Conservation (phyloP, 2,113 vertebrate species). For the Cricetomys ansorgei region DNA sequence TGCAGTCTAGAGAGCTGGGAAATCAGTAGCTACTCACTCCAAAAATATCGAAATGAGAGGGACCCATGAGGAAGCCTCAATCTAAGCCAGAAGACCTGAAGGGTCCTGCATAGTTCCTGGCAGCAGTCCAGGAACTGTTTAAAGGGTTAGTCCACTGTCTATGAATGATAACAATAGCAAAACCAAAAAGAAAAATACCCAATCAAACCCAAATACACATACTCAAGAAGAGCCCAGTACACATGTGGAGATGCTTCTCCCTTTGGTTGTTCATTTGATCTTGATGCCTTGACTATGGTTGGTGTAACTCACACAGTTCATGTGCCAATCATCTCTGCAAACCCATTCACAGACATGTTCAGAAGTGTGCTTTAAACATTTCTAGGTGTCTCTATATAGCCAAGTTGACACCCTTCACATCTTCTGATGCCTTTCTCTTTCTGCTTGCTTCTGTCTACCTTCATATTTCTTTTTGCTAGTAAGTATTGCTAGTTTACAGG, state of each 20-base stretch:
- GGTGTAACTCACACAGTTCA: not conserved
- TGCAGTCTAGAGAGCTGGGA: not conserved
- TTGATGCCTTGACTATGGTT: not conserved
- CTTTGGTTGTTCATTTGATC: not conserved
- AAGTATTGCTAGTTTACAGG: not conserved
- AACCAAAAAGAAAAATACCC: not conserved
- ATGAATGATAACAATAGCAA: not conserved
- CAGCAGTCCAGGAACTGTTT: not conserved
- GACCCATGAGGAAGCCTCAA: too few species aligned
- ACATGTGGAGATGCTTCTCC: not conserved
- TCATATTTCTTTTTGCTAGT: not conserved
- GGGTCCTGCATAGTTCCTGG: not conserved
- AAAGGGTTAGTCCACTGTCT: not conserved
- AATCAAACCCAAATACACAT: too few species aligned
- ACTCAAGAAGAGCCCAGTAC: not conserved
- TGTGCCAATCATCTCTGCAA: too few species aligned
- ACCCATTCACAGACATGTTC: not conserved
- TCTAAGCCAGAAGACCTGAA: not conserved
- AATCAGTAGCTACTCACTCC: not conserved
- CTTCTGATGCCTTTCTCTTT: not conserved
- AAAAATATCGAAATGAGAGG: not conserved
- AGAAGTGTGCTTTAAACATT: not conserved
- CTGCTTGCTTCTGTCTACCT: not conserved
- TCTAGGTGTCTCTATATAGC: not conserved
- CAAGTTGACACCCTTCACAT: not conserved